Evolutionary conservation across 2,113 vertebrate genomes (phyloP).

Genomic region (Vulpes lagopus): DNA sequence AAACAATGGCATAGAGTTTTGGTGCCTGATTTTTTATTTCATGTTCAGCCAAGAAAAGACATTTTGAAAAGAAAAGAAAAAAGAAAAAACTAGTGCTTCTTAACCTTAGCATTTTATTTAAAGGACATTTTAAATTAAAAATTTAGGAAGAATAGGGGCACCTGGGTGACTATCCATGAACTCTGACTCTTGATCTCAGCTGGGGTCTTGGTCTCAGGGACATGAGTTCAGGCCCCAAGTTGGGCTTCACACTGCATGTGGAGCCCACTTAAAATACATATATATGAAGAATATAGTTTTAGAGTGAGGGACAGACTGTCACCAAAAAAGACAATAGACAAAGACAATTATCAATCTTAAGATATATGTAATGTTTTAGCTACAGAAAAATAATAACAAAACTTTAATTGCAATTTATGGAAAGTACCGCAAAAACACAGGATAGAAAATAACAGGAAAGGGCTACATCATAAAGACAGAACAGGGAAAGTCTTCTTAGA

Average conservation of each 20-base stretch:
- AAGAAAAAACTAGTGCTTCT: background rate
- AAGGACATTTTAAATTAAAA: slow-evolving; percentile 53
- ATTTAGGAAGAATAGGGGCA: background rate
- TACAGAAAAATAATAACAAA: slow-evolving; percentile 36
- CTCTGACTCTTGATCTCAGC: background rate
- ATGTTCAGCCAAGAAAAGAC: background rate
- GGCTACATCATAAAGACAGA: background rate
- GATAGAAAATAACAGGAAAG: background rate
- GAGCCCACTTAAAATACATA: background rate
- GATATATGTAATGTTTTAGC: background rate
- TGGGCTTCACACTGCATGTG: background rate
- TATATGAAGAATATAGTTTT: background rate
- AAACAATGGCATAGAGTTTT: background rate
- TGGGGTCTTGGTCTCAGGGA: background rate
- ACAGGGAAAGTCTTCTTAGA: background rate
- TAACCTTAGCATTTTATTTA: slow-evolving; percentile 32
- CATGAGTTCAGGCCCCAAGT: background rate
- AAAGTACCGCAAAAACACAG: background rate
- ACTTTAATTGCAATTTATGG: background rate
- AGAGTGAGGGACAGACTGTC: background rate
- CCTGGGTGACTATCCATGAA: background rate
- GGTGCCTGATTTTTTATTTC: background rate
- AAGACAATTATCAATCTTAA: background rate
- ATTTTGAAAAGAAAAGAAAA: background rate
- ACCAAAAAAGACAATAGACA: background rate